Conservation (phyloP, 2,888 invertebrate genomes). For the Catocala nupta region DNA sequence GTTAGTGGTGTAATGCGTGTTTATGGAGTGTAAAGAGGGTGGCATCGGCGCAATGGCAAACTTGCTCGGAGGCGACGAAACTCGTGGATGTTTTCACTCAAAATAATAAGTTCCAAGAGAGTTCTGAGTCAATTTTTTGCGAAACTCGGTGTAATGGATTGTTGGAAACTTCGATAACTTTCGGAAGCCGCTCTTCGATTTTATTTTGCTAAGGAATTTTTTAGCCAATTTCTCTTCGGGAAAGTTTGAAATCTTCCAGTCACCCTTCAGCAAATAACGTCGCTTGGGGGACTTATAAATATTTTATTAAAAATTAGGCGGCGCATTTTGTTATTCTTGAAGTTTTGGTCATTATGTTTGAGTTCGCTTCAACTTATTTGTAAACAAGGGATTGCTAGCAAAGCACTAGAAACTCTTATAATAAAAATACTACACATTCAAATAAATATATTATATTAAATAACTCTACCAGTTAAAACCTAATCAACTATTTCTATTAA, state of each 20-base stretch:
- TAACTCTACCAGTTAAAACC: no score
- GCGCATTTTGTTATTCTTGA: conserved; percentile 39
- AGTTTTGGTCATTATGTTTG: conserved; percentile 36
- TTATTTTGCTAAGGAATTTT: conserved; percentile 84
- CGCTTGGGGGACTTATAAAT: conserved; percentile 58
- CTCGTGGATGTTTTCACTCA: conserved; percentile 84
- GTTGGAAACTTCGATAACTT: conserved; percentile 86
- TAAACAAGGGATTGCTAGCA: conserved; percentile 3
- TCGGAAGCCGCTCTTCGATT: conserved; percentile 86
- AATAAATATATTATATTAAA: no score
- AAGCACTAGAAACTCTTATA: background rate
- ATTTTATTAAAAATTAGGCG: conserved; percentile 53
- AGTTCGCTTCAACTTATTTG: conserved; percentile 18
- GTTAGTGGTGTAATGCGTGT: conserved; percentile 52
- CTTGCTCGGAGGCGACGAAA: conserved; percentile 74
- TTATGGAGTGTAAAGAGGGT: conserved; percentile 62
- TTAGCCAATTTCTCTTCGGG: conserved; percentile 84
- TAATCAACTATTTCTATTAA: no score
- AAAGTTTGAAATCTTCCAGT: conserved; percentile 82
- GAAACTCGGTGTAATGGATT: conserved; percentile 86
- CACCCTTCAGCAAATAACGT: conserved; percentile 75
- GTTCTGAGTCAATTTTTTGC: conserved; percentile 80
- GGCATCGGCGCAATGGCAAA: conserved; percentile 57
- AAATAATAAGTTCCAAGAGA: conserved; percentile 83
- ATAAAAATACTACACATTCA: no score